Evolutionary conservation across 2,797 vertebrate genomes (phyloP), one percentile per base, ranked within the genome.

Genomic region (Neosilurus hyrtlii): DNA sequence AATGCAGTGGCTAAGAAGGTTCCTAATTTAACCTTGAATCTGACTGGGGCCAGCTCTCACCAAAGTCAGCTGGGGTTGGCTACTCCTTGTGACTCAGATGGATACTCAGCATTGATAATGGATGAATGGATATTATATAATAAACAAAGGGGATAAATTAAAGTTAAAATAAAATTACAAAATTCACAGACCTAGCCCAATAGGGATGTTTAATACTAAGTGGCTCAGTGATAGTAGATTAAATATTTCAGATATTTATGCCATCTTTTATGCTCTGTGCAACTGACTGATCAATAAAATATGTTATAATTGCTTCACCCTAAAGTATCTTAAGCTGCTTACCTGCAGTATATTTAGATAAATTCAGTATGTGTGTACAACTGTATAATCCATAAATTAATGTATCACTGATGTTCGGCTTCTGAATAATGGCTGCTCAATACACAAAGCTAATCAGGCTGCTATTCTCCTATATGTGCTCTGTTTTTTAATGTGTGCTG

Each of bases 361-460:
- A 51, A 12, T 54, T 37, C 56, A 70, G 30, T 26, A 54, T 62
- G 51, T 70, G 5, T 63, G 30, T 76, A 54, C 14, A 37, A 61
- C 63, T 76, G 37, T n/a, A 56, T 77, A 43, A 71, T 18, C 49
- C 56, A 81, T 63, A 71, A 77, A 81, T 76, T 26, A 61, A 56
- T 66, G 26, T 67, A 80, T 74, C 65, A 71, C 35, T 80, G 52
- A 63, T 30, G 51, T 70, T 68, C 43, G 24, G 43, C 12, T 76
- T 51, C 61, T 49, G 26, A 70, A 84, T 26, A 49, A 83, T 24
- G 52, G 74, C 59, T 83, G 72, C 70, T 79, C 22, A 18, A 51
- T 74, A 71, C 70, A 12, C 61, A 51, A 49, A 43, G 84, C 67
- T 83, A 70, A 85, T 87, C 79, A 79, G 49, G 43, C 73, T 67